phyloP scores from a whole-genome alignment of 2,113 vertebrate genomes.

The Oenanthe oenanthe region DNA sequence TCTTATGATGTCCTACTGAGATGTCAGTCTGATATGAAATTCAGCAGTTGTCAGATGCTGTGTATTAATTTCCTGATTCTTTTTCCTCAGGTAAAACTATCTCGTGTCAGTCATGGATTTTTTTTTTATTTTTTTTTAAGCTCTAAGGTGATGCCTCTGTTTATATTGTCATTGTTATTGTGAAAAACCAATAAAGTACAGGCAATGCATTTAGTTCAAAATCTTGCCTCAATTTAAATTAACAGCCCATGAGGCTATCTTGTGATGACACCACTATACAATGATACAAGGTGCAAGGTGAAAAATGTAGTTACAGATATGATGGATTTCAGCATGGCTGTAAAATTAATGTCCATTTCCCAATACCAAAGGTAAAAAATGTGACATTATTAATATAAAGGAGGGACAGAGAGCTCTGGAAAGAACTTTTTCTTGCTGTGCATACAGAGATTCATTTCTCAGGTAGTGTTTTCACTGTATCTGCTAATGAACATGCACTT shows the following conservation, averaged over 20 bases:
- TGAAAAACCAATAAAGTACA: background rate
- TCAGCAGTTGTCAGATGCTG: background rate
- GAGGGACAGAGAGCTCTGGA: background rate
- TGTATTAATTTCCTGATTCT: background rate
- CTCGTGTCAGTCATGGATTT: background rate
- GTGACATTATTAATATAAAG: background rate
- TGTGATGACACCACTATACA: background rate
- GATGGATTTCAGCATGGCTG: background rate
- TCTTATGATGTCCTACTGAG: background rate
- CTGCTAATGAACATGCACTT: background rate
- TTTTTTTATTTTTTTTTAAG: background rate
- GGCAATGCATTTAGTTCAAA: background rate
- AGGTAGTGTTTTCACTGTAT: background rate
- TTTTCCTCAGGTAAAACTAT: background rate
- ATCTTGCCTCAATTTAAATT: background rate
- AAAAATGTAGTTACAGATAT: background rate
- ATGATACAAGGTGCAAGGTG: background rate
- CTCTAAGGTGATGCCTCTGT: background rate
- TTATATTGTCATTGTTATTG: background rate
- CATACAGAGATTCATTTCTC: background rate
- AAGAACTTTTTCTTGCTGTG: background rate
- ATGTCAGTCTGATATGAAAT: background rate
- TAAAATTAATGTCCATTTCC: background rate
- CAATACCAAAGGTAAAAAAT: background rate
- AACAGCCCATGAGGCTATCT: background rate